A percentile compares a stretch with the other conserved stretches of the same genome.
Evolutionary conservation across 2,797 vertebrate genomes (phyloP).

Genomic region (Jordanella pulchra): DNA sequence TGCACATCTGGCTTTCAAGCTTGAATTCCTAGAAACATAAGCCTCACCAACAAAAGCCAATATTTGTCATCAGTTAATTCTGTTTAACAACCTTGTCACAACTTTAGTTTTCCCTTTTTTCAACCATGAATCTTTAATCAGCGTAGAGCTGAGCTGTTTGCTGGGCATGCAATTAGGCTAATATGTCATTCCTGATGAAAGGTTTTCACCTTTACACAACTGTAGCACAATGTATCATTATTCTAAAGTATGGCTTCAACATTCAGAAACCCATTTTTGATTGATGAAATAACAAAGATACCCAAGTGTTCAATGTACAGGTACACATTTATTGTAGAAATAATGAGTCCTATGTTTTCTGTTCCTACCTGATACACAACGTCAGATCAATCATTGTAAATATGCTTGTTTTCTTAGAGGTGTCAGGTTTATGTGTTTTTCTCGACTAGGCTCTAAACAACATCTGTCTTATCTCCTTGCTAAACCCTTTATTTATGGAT

Average conservation of each 20-base stretch:
- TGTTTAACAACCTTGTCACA: neutral
- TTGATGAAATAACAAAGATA: conserved; percentile 2
- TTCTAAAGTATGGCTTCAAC: neutral
- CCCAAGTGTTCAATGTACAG: neutral
- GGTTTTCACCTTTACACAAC: neutral
- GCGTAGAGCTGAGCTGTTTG: neutral
- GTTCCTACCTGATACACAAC: neutral
- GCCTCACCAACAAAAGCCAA: neutral
- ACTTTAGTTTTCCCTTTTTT: conserved; percentile 49
- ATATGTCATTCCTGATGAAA: neutral
- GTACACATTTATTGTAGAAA: neutral
- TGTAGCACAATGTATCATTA: neutral
- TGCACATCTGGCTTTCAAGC: neutral
- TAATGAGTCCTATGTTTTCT: neutral
- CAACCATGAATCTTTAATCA: conserved; percentile 26
- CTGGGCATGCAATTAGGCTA: conserved; percentile 5
- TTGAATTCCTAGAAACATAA: neutral
- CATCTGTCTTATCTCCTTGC: neutral
- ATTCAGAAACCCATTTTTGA: neutral
- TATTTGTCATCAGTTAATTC: neutral
- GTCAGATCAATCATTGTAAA: neutral
- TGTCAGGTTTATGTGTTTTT: neutral
- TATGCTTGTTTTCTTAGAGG: neutral
- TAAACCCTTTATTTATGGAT: neutral
- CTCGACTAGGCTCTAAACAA: neutral